Conservation (phyloP, 2,797 vertebrate species). For the Anabacerthia variegaticeps region DNA sequence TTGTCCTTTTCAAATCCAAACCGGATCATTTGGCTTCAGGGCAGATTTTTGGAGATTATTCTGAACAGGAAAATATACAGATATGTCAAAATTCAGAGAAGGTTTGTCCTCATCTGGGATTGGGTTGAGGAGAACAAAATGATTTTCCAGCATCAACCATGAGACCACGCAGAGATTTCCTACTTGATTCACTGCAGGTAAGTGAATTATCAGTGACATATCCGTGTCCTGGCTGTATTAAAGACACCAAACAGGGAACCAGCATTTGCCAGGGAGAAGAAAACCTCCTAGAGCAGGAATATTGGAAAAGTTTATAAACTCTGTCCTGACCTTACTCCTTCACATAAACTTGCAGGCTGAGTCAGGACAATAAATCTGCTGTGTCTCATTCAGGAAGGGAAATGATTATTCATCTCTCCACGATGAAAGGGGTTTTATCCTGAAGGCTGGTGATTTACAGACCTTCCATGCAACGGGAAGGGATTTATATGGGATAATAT, state of each 20-base stretch:
- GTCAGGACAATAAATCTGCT: slow-evolving; percentile 53
- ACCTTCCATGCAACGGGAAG: accelerated
- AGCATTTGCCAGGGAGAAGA: not conserved
- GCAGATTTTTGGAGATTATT: not conserved
- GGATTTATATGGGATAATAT: not conserved
- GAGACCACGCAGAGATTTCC: not conserved
- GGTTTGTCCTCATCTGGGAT: not conserved
- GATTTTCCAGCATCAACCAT: not conserved
- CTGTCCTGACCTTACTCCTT: slow-evolving; percentile 24
- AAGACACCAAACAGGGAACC: not conserved
- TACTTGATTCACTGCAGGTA: not conserved
- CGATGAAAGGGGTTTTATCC: not conserved
- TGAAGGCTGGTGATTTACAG: not conserved
- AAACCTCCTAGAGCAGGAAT: not conserved
- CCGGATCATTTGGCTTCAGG: not conserved
- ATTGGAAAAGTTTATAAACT: not conserved
- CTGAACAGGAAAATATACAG: not conserved
- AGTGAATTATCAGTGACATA: not conserved
- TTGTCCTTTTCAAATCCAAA: not conserved
- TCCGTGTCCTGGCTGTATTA: not conserved
- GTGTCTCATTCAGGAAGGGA: not conserved
- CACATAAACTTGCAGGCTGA: slow-evolving; percentile 30
- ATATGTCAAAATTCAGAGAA: not conserved
- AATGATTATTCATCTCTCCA: not conserved
- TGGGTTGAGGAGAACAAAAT: not conserved